Conservation (phyloP, 2,888 invertebrate genomes). For the Eupithecia pulchellata region DNA sequence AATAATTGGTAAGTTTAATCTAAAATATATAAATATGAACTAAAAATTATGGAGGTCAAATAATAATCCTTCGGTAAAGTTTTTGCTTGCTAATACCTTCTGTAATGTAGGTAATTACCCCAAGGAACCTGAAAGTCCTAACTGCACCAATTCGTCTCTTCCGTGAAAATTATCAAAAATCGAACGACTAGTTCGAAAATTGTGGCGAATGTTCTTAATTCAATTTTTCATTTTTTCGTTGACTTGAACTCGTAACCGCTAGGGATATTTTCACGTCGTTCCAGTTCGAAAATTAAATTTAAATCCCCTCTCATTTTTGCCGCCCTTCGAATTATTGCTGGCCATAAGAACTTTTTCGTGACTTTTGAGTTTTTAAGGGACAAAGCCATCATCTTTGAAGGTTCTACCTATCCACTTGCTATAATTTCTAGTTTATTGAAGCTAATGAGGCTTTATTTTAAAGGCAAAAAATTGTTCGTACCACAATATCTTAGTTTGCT, state of each 20-base stretch:
- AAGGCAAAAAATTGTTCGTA: too few species aligned
- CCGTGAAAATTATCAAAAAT: slow-evolving; percentile 7
- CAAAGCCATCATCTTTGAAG: background rate
- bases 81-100: too few species aligned
- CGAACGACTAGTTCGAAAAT: slow-evolving; percentile 1
- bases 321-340: slow-evolving; percentile 78
- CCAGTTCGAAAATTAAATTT: slow-evolving; percentile 83
- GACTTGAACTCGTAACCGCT: slow-evolving; percentile 73
- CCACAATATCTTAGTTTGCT: too few species aligned
- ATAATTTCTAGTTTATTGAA: too few species aligned
- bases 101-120: background rate
- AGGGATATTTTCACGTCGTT: slow-evolving; percentile 80
- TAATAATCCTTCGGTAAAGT: too few species aligned
- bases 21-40: too few species aligned
- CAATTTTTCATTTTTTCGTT: slow-evolving; percentile 56
- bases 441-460: too few species aligned
- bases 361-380: slow-evolving; percentile 48
- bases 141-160: background rate
- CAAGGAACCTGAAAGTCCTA: background rate
- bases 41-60: too few species aligned
- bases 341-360: slow-evolving; percentile 67
- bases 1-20: too few species aligned
- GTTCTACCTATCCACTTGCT: too few species aligned
- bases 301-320: slow-evolving; percentile 81
- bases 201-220: slow-evolving; percentile 50